These are phyloP conservation scores for Scaptomyza polygonia DNA, from an alignment of 2,888 invertebrate species.

Conservation along the genomic window DNA sequence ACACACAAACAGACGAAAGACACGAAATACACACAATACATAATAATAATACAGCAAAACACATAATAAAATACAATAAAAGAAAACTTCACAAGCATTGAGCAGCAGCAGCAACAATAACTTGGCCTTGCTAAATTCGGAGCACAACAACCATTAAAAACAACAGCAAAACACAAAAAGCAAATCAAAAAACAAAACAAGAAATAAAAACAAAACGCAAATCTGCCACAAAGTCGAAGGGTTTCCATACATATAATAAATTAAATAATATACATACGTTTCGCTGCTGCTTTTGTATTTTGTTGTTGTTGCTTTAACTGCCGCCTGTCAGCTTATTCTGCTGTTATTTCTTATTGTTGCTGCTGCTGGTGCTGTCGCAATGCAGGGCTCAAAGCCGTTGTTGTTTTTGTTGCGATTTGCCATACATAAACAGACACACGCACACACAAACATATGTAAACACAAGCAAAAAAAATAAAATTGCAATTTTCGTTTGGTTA, in stretches of 20 bases:
- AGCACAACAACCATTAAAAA: constrained; percentile 69
- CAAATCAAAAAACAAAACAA: constrained; percentile 30
- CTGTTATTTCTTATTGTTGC: constrained; percentile 12
- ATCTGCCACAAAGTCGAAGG: constrained; percentile 55
- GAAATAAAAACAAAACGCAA: constrained; percentile 43
- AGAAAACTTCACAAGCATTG: constrained; percentile 73
- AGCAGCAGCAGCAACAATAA: constrained; percentile 50
- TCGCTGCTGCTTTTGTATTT: constrained; percentile 1
- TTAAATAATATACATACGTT: constrained; percentile 45
- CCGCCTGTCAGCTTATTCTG: constrained; percentile 12
- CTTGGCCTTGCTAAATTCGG: constrained; percentile 79
- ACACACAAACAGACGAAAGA: constrained; percentile 25
- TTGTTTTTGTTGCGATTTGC: constrained; percentile 48
- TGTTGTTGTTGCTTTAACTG: constrained; percentile 12
- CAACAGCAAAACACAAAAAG: constrained; percentile 24
- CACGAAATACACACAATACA: constrained; percentile 51
- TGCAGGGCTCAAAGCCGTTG: constrained; percentile 17
- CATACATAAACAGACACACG: constrained; percentile 26
- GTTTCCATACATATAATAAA: constrained; percentile 56
- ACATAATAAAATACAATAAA: constrained; percentile 79
- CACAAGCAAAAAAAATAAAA: background rate
- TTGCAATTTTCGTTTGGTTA: constrained; percentile 58
- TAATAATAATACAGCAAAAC: constrained; percentile 62
- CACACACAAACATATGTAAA: constrained; percentile 9
- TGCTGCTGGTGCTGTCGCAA: constrained; percentile 40